Evolutionary conservation across 1,140 invertebrate species (phyloP).

Genomic region (Drosophila mayri): DNA sequence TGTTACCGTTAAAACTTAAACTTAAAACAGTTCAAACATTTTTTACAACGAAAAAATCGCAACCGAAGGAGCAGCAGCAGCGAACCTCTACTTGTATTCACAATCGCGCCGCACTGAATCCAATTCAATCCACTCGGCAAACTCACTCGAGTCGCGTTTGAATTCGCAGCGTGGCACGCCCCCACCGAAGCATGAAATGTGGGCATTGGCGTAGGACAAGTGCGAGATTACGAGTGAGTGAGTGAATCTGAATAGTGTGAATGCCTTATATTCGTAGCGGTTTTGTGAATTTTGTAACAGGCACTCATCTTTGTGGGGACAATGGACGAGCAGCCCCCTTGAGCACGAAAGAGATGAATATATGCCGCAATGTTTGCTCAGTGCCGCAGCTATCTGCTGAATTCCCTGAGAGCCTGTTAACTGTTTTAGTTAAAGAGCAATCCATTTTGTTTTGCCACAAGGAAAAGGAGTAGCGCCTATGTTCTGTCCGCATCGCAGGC

Average conservation of each 20-base stretch:
- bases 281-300: conserved; percentile 81
- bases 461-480: conserved; percentile 75
- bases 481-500: conserved; percentile 43
- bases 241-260: conserved; percentile 75
- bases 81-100: conserved; percentile 35
- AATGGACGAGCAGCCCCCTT: neutral
- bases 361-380: conserved; percentile 60
- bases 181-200: conserved; percentile 12
- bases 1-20: conserved; percentile 84
- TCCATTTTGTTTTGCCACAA: conserved; percentile 84
- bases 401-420: conserved; percentile 71
- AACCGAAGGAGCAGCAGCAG: conserved; percentile 22
- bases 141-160: conserved; percentile 32
- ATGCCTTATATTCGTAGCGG: conserved; percentile 83
- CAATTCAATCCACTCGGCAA: conserved; percentile 50
- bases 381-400: conserved; percentile 10
- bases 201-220: conserved; percentile 30
- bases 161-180: conserved; percentile 20
- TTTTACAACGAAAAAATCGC: conserved; percentile 76
- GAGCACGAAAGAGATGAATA: conserved; percentile 54
- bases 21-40: conserved; percentile 85
- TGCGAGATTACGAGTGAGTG: conserved; percentile 61
- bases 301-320: neutral
- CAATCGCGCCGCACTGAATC: conserved; percentile 28
- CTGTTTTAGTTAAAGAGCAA: conserved; percentile 85